These are phyloP conservation scores for Thrips palmi DNA, from an alignment of 1,140 invertebrate genomes.

Conservation along the genomic window DNA sequence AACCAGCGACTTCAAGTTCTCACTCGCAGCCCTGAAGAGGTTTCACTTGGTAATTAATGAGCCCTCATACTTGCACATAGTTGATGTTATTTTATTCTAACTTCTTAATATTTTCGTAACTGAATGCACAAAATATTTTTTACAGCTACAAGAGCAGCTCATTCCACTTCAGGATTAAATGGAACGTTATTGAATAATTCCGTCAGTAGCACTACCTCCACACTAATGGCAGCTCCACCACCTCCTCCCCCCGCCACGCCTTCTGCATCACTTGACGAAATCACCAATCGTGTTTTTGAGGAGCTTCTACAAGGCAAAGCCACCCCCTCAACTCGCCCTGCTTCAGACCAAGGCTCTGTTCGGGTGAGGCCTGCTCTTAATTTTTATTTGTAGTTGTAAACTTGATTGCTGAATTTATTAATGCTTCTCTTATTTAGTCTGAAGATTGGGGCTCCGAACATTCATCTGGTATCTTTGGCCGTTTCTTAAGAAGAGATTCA, in stretches of 20 bases:
- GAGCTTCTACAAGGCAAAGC: slow-evolving; percentile 52
- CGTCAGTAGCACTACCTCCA: slow-evolving; percentile 6
- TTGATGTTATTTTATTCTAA: not conserved
- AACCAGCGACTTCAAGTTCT: slow-evolving; percentile 29
- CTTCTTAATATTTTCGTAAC: not conserved
- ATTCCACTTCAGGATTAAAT: not conserved
- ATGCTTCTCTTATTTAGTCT: slow-evolving; percentile 31
- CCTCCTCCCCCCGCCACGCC: slow-evolving; percentile 9
- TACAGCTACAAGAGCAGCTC: not conserved
- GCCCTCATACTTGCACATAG: not conserved
- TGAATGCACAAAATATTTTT: slow-evolving; percentile 5
- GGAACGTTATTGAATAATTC: not conserved
- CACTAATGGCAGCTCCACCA: slow-evolving; percentile 9
- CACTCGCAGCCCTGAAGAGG: slow-evolving; percentile 15
- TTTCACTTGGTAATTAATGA: not conserved
- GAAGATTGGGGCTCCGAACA: slow-evolving; percentile 54
- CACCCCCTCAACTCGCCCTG: slow-evolving; percentile 25
- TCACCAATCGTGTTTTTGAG: slow-evolving; percentile 71
- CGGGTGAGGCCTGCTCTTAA: slow-evolving; percentile 28
- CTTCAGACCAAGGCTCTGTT: slow-evolving; percentile 34
- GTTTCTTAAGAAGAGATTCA: slow-evolving; percentile 43
- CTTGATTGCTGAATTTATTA: not conserved
- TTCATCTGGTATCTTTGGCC: slow-evolving; percentile 47
- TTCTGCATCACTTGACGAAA: slow-evolving; percentile 44
- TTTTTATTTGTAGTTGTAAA: slow-evolving; percentile 3